Conservation (phyloP, 2,113 vertebrate species). For the Caretta caretta region DNA sequence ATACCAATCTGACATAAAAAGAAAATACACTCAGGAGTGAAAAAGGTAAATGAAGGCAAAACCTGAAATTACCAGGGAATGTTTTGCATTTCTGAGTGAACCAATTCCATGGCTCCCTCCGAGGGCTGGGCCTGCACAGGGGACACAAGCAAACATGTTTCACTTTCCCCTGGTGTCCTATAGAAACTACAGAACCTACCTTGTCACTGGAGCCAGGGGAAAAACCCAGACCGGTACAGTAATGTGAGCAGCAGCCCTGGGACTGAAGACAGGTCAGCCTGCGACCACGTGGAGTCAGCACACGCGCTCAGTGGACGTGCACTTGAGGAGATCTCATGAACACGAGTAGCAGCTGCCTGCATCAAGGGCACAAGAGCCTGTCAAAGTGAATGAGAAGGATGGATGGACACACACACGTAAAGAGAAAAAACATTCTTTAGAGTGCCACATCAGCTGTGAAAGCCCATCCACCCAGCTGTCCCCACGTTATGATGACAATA, state of each 20-base stretch:
- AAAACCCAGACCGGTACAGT: neutral
- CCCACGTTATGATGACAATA: too few species aligned
- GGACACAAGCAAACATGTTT: rapidly evolving
- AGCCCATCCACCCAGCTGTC: too few species aligned
- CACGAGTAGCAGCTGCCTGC: neutral
- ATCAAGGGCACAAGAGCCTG: neutral
- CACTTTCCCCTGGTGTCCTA: neutral
- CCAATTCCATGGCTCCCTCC: neutral
- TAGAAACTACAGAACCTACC: neutral
- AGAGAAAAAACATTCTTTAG: neutral
- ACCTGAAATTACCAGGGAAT: neutral
- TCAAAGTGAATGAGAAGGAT: neutral
- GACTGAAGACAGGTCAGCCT: neutral
- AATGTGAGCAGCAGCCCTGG: neutral
- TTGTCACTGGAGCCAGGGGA: neutral
- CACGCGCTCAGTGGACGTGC: neutral
- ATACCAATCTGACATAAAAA: conserved; percentile 75
- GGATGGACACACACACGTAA: neutral
- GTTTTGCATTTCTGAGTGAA: neutral
- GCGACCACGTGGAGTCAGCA: neutral
- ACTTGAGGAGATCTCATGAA: neutral
- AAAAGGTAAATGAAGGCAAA: neutral
- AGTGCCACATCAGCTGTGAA: neutral
- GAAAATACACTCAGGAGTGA: neutral
- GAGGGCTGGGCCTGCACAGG: neutral